These are phyloP conservation scores for Lophochroa leadbeateri DNA, from an alignment of 2,113 vertebrate genomes.

Conservation along the genomic window DNA sequence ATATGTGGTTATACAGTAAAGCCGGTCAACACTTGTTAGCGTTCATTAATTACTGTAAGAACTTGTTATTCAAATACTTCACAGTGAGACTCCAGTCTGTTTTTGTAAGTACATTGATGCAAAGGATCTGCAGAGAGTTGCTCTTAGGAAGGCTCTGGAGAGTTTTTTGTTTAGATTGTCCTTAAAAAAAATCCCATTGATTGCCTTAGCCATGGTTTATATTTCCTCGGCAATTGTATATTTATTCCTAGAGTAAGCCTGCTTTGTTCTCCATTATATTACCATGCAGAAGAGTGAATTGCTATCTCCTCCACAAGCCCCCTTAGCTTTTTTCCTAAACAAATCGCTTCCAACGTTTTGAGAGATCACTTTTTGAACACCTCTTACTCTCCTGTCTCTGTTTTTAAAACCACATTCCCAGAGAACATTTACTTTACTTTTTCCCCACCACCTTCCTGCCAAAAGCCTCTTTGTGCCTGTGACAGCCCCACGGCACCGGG, in stretches of 20 bases:
- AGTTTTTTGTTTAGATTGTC: background rate
- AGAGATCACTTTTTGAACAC: background rate
- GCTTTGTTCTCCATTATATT: background rate
- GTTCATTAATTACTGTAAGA: background rate
- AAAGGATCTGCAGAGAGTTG: background rate
- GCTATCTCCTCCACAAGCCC: too few relatives aligned
- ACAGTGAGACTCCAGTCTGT: background rate
- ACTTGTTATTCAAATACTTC: background rate
- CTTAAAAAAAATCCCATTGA: background rate
- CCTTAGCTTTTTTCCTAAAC: background rate
- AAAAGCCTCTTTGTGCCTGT: fast-evolving
- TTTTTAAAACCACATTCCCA: background rate
- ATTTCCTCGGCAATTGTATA: background rate
- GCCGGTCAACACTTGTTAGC: background rate
- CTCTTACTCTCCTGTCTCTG: background rate
- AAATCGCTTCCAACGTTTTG: fast-evolving
- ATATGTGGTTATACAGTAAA: background rate
- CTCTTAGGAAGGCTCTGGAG: background rate
- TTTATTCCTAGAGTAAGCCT: background rate
- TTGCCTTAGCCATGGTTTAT: background rate
- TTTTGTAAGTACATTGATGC: background rate
- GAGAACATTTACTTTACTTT: background rate
- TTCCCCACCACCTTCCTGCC: background rate
- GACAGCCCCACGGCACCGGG: fast-evolving
- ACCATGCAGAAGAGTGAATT: fast-evolving